Percentiles rank a stretch among this genome's conserved stretches.
phyloP scores from a whole-genome alignment of 2,797 vertebrate genomes.

The Lerista edwardsae region DNA sequence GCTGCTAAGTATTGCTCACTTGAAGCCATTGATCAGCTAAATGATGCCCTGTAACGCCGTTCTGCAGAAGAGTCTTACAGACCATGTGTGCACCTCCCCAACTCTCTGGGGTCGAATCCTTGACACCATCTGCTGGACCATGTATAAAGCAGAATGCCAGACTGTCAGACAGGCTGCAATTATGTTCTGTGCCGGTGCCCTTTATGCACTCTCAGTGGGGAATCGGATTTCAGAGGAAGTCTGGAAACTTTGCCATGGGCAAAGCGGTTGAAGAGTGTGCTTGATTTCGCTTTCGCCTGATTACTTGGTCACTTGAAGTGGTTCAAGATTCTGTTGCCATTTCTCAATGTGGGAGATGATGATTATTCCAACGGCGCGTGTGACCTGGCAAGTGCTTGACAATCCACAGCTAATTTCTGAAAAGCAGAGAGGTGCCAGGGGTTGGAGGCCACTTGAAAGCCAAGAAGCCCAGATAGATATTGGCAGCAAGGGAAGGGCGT shows the following conservation, averaged over 20 bases:
- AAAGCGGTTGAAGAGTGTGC: constrained; percentile 62
- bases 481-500: too few relatives aligned
- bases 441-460: neutral
- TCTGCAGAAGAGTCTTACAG: constrained; percentile 67
- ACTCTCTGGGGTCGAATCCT: constrained; percentile 73
- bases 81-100: constrained; percentile 61
- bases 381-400: neutral
- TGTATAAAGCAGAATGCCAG: constrained; percentile 73
- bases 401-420: neutral
- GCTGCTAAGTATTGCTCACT: constrained; percentile 73
- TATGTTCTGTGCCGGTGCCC: constrained; percentile 73
- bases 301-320: constrained; percentile 44
- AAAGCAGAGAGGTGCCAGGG: too few relatives aligned
- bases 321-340: constrained; percentile 12
- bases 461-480: neutral
- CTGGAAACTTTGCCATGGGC: constrained; percentile 59
- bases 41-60: constrained; percentile 68
- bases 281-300: constrained; percentile 63
- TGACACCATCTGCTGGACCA: constrained; percentile 78
- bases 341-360: neutral
- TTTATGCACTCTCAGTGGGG: constrained; percentile 66
- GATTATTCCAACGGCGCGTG: neutral
- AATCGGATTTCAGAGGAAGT: constrained; percentile 74
- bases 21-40: constrained; percentile 72
- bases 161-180: constrained; percentile 75